These are phyloP conservation scores for Altica lythri DNA, from an alignment of 2,888 invertebrate genomes.

Conservation along the genomic window DNA sequence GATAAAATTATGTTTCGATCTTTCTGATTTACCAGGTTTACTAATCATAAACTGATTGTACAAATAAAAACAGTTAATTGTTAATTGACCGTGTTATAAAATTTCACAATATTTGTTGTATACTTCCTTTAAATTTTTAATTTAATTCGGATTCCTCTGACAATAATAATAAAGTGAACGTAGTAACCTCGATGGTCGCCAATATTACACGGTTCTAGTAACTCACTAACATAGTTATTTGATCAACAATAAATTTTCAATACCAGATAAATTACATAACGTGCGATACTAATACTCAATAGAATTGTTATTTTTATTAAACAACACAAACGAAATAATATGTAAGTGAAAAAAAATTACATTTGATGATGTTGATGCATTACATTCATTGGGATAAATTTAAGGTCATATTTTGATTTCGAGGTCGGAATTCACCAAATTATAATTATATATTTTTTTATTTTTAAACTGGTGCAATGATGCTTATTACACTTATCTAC, in stretches of 20 bases:
- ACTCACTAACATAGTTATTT: constrained; percentile 23
- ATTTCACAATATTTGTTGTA: background rate
- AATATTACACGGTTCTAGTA: constrained; percentile 19
- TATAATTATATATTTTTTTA: constrained; percentile 38
- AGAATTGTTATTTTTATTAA: constrained; percentile 24
- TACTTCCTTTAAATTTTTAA: constrained; percentile 1
- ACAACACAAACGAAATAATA: constrained; percentile 26
- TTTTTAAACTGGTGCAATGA: constrained; percentile 24
- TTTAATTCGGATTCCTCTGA: background rate
- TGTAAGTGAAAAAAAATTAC: constrained; percentile 34
- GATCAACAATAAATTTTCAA: constrained; percentile 25
- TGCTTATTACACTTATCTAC: too few species aligned
- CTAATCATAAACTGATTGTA: too few species aligned
- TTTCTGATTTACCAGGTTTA: too few species aligned
- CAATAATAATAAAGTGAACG: constrained; percentile 2
- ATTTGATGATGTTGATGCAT: constrained; percentile 30
- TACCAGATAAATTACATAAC: constrained; percentile 25
- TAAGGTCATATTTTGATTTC: constrained; percentile 40
- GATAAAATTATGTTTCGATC: too few species aligned
- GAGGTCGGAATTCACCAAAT: constrained; percentile 37
- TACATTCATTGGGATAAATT: constrained; percentile 26
- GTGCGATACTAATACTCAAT: constrained; percentile 18
- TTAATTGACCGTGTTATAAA: background rate
- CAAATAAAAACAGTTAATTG: background rate
- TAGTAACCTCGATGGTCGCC: constrained; percentile 5